Evolutionary conservation across 2,113 vertebrate genomes (phyloP).

Genomic region (Percopsis transmontana): DNA sequence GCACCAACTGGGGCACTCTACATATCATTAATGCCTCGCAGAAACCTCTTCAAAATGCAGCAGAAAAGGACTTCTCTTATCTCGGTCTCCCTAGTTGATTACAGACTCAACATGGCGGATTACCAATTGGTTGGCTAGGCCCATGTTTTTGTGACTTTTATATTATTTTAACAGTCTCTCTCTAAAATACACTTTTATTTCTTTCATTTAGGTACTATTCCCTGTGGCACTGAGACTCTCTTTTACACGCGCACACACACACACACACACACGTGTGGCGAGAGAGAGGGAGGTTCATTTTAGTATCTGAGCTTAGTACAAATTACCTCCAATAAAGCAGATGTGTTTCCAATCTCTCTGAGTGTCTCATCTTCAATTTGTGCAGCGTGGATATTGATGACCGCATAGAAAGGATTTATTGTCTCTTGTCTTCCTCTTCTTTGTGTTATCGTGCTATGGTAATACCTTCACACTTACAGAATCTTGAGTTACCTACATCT

Average conservation of each 20-base stretch:
- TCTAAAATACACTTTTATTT: conserved; percentile 31
- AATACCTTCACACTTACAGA: conserved; percentile 31
- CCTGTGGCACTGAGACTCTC: conserved; percentile 17
- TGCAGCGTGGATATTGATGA: conserved; percentile 69
- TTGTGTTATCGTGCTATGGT: neutral
- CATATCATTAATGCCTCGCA: too few species aligned
- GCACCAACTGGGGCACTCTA: neutral
- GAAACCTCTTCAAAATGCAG: too few species aligned
- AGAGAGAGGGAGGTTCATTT: conserved; percentile 29
- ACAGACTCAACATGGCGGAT: conserved; percentile 2
- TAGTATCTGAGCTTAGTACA: conserved; percentile 63
- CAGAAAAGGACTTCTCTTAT: too few species aligned
- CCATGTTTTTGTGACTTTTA: conserved; percentile 3
- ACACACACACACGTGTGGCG: conserved; percentile 8
- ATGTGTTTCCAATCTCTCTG: conserved; percentile 63
- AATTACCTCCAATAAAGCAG: conserved; percentile 74
- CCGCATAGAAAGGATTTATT: conserved; percentile 66
- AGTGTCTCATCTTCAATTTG: conserved; percentile 55
- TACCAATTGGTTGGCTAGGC: conserved; percentile 11
- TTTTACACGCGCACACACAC: conserved; percentile 24
- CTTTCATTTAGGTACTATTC: neutral
- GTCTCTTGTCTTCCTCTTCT: conserved; percentile 14
- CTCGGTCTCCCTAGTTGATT: too few species aligned
- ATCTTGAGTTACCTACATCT: conserved; percentile 45
- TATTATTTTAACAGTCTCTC: conserved; percentile 9